Conservation (phyloP, 1,140 invertebrate genomes). For the Danaus melanippus region DNA sequence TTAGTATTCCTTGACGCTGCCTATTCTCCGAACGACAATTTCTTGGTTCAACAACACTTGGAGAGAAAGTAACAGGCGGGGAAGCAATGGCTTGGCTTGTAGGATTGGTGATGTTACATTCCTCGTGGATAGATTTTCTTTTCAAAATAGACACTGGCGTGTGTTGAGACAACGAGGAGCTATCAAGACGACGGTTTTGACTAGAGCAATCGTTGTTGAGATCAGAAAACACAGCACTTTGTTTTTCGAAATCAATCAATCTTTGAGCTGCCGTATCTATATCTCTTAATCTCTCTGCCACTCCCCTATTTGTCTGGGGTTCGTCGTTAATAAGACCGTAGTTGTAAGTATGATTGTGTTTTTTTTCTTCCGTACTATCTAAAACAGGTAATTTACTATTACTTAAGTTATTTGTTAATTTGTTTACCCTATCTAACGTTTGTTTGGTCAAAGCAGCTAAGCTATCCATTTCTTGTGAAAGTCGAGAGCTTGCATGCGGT, state of each 20-base stretch:
- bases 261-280: slow-evolving; percentile 69
- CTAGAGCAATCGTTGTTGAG: slow-evolving; percentile 66
- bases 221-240: slow-evolving; percentile 69
- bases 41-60: slow-evolving; percentile 75
- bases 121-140: slow-evolving; percentile 79
- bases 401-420: slow-evolving; percentile 72
- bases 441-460: slow-evolving; percentile 78
- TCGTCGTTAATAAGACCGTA: slow-evolving; percentile 47
- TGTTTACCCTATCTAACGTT: slow-evolving; percentile 78
- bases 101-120: slow-evolving; percentile 69
- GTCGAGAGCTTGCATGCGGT: slow-evolving; percentile 61
- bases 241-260: slow-evolving; percentile 70
- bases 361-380: slow-evolving; percentile 43
- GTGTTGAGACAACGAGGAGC: slow-evolving; percentile 58
- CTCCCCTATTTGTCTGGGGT: slow-evolving; percentile 45
- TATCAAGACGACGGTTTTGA: slow-evolving; percentile 62
- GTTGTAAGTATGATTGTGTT: slow-evolving; percentile 47
- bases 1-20: slow-evolving; percentile 83
- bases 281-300: slow-evolving; percentile 63
- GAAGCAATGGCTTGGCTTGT: slow-evolving; percentile 72
- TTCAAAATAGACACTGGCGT: slow-evolving; percentile 84
- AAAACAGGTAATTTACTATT: slow-evolving; percentile 57
- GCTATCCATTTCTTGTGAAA: slow-evolving; percentile 76
- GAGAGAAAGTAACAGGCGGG: slow-evolving; percentile 81
- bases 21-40: slow-evolving; percentile 67